A percentile compares a stretch with the other conserved stretches of the same genome.
phyloP scores from a whole-genome alignment of 2,797 vertebrate genomes.

The Pterois miles region DNA sequence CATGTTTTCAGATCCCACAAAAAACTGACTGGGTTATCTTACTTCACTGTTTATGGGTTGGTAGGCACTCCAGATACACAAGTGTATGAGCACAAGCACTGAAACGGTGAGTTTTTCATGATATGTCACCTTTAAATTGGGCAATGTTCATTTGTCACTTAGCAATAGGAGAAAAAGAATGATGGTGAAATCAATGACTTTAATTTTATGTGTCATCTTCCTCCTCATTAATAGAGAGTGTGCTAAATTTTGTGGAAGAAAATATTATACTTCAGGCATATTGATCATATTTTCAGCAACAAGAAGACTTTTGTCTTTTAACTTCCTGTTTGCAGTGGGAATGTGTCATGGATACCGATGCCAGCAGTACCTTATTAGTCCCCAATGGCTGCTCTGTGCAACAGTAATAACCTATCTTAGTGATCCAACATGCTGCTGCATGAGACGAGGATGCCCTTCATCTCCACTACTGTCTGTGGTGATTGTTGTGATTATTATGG shows the following conservation, averaged over 20 bases:
- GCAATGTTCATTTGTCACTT: not conserved
- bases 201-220: not conserved
- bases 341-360: no score
- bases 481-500: not conserved
- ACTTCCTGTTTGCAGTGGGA: not conserved
- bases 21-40: no score
- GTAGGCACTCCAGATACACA: no score
- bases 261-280: no score
- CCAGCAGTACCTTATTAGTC: not conserved
- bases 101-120: no score
- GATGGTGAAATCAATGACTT: not conserved
- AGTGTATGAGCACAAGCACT: no score
- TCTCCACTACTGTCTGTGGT: not conserved
- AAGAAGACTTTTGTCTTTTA: not conserved
- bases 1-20: rapidly evolving
- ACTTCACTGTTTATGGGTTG: no score
- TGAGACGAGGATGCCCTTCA: not conserved
- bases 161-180: not conserved
- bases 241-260: not conserved
- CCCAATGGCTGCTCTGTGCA: not conserved
- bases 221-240: not conserved
- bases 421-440: not conserved
- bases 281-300: not conserved
- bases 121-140: not conserved
- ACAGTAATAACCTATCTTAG: not conserved